Percentiles rank a stretch among this genome's conserved stretches.
Evolutionary conservation across 2,113 vertebrate genomes (phyloP).

Genomic region (Suncus etruscus): DNA sequence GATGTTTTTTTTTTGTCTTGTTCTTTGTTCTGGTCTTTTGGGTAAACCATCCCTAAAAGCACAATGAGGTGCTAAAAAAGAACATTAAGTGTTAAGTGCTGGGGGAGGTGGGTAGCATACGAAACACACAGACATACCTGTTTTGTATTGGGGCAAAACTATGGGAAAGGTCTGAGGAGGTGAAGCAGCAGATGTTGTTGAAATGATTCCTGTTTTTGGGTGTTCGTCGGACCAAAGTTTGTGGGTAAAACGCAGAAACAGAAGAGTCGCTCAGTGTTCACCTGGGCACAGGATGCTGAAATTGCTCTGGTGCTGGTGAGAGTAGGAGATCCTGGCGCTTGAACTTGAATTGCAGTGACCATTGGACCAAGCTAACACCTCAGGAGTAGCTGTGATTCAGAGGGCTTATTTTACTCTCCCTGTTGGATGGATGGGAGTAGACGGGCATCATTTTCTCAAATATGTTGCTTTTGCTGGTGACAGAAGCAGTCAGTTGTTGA

Average conservation of each 20-base stretch:
- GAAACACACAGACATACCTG: too few species aligned
- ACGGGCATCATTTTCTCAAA: background rate
- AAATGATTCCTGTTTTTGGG: background rate
- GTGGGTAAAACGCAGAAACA: too few species aligned
- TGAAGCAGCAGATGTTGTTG: background rate
- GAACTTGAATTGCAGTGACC: too few species aligned
- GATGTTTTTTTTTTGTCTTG: background rate
- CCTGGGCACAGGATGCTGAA: too few species aligned
- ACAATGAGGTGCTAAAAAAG: background rate
- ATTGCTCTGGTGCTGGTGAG: too few species aligned
- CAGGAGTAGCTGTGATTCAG: too few species aligned
- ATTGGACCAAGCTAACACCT: background rate
- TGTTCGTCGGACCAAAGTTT: too few species aligned
- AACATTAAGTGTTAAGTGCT: background rate
- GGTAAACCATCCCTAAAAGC: background rate
- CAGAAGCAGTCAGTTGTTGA: background rate
- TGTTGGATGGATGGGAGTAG: too few species aligned
- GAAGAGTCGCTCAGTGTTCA: too few species aligned
- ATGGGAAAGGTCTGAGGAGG: background rate
- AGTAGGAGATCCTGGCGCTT: too few species aligned
- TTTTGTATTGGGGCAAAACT: background rate
- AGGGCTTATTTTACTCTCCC: background rate
- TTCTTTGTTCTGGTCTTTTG: background rate
- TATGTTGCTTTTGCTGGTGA: background rate
- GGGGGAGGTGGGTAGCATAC: too few species aligned